These are phyloP conservation scores for Nyctibius grandis DNA, from an alignment of 2,797 vertebrate species.

Conservation along the genomic window DNA sequence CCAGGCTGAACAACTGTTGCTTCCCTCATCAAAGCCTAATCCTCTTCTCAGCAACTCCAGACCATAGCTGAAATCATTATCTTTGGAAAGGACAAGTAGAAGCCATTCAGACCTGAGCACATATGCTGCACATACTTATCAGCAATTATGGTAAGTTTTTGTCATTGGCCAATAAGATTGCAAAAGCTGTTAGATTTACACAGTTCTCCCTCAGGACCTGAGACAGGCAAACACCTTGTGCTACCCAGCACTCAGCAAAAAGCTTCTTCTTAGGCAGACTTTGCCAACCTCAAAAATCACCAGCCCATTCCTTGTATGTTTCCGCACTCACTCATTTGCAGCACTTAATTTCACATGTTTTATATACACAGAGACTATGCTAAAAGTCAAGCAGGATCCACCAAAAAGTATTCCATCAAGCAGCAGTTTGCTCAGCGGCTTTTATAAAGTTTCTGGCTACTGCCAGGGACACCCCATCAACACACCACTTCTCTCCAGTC, in stretches of 20 bases:
- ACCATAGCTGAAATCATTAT: background rate
- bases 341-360: fast-evolving
- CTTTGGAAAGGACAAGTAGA: background rate
- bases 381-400: background rate
- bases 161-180: background rate
- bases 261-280: background rate
- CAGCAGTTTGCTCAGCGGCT: background rate
- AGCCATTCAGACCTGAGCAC: background rate
- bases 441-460: no score
- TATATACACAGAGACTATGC: fast-evolving
- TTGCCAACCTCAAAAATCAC: background rate
- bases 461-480: background rate
- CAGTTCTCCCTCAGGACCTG: background rate
- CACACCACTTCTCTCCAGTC: fast-evolving
- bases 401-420: background rate
- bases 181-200: background rate
- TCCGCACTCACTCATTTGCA: background rate
- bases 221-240: background rate
- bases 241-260: background rate
- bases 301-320: background rate
- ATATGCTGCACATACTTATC: no score
- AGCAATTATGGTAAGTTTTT: background rate
- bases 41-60: background rate
- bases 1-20: background rate
- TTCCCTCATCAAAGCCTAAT: background rate